Evolutionary conservation across 2,113 vertebrate genomes (phyloP).

Genomic region (Menidia beryllina): DNA sequence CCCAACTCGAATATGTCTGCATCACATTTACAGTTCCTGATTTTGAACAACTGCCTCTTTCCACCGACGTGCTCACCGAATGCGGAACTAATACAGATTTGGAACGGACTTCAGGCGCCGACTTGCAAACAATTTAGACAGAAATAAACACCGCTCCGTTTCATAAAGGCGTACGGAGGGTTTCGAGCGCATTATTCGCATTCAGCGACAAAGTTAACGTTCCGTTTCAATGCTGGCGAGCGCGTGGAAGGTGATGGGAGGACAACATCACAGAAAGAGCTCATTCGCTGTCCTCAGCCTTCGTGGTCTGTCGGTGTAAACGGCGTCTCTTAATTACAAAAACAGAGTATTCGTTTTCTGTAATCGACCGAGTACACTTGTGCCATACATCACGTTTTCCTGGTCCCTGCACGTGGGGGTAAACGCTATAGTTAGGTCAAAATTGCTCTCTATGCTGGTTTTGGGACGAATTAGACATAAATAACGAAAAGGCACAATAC

Average conservation of each 20-base stretch:
- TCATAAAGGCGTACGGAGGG: not conserved
- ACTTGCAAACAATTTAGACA: not conserved
- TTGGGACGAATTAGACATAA: conserved; percentile 2
- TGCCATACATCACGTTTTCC: not conserved
- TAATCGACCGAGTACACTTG: not conserved
- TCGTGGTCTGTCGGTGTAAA: not conserved
- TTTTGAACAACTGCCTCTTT: conserved; percentile 2
- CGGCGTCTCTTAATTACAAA: not conserved
- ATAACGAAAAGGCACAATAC: not conserved
- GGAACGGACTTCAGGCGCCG: not conserved
- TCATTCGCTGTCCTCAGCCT: conserved; percentile 8
- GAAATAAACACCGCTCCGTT: too few relatives aligned
- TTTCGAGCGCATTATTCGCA: not conserved
- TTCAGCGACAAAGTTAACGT: not conserved
- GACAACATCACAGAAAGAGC: not conserved
- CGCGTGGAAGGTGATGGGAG: conserved; percentile 12
- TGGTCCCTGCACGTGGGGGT: not conserved
- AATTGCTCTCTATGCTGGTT: not conserved
- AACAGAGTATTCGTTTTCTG: not conserved
- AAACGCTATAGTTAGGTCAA: not conserved
- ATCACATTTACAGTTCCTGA: not conserved
- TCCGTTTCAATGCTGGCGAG: conserved; percentile 4
- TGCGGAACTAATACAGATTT: conserved; percentile 17
- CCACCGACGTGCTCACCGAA: conserved; percentile 5
- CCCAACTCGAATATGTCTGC: not conserved